phyloP scores from a whole-genome alignment of 2,113 vertebrate species.

The Gorsachius goisagi region DNA sequence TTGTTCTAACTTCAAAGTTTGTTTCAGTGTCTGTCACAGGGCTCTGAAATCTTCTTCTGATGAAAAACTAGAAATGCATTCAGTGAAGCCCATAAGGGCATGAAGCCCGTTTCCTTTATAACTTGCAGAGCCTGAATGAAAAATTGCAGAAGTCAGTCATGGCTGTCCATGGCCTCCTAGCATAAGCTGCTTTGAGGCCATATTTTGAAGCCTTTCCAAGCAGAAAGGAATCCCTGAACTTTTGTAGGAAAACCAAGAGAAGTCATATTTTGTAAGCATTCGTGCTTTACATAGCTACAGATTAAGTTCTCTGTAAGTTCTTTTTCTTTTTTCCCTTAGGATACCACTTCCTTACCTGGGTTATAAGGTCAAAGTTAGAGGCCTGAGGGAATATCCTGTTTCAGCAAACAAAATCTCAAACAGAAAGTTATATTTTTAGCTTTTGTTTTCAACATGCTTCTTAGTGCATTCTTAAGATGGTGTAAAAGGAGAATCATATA shows the following conservation, averaged over 20 bases:
- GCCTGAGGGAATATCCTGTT: not conserved
- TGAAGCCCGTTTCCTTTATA: not conserved
- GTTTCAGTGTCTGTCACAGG: not conserved
- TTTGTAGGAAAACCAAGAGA: not conserved
- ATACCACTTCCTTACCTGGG: not conserved
- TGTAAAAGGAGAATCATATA: not conserved
- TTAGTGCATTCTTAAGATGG: not conserved
- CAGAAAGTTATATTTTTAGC: not conserved
- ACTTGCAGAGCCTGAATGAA: not conserved
- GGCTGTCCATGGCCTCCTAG: not conserved
- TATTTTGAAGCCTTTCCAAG: not conserved
- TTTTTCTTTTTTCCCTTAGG: not conserved
- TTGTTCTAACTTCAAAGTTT: not conserved
- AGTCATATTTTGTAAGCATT: not conserved
- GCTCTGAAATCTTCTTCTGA: not conserved
- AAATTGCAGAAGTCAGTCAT: not conserved
- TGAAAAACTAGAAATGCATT: not conserved
- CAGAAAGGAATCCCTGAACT: not conserved
- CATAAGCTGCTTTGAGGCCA: not conserved
- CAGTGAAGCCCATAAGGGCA: fast-evolving
- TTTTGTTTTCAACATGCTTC: not conserved
- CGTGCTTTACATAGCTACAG: not conserved
- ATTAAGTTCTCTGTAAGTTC: not conserved
- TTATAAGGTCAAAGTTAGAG: not conserved
- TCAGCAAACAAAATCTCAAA: not conserved